Percentiles rank a stretch among this genome's conserved stretches.
These are phyloP conservation scores for Pygoscelis antarcticus DNA, from an alignment of 2,113 vertebrate genomes.

Conservation along the genomic window DNA sequence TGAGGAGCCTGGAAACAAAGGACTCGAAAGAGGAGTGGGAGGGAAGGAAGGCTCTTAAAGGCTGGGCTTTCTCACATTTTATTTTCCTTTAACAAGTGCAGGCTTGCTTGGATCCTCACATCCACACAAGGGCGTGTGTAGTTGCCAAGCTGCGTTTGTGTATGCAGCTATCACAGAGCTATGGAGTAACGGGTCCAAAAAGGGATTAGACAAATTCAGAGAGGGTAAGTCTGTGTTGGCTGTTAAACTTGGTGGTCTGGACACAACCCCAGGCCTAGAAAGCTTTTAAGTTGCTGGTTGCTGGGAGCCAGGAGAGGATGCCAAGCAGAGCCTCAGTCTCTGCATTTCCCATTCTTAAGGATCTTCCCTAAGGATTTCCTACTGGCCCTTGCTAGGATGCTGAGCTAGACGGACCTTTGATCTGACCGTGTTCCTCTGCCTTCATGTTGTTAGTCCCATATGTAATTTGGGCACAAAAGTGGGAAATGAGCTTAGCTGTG, in stretches of 20 bases:
- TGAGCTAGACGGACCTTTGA: neutral
- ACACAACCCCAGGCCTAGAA: neutral
- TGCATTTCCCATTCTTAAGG: slow-evolving; percentile 23
- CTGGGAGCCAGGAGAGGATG: slow-evolving; percentile 23
- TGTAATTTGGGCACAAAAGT: neutral
- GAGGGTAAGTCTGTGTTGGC: neutral
- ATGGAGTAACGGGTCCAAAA: neutral
- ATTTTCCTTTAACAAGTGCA: neutral
- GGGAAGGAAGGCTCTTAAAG: neutral
- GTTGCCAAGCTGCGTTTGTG: neutral
- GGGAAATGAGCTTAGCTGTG: neutral
- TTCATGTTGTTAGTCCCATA: neutral
- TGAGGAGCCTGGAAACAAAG: neutral
- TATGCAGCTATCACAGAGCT: neutral
- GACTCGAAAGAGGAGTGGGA: neutral
- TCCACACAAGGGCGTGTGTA: neutral
- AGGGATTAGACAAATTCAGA: slow-evolving; percentile 34
- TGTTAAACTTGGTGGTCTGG: slow-evolving; percentile 60
- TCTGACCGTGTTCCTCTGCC: neutral
- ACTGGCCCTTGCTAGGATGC: neutral
- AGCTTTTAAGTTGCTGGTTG: slow-evolving; percentile 13
- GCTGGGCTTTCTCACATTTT: neutral
- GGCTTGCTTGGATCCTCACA: neutral
- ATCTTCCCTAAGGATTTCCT: slow-evolving; percentile 4
- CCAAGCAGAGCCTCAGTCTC: slow-evolving; percentile 5